Conservation (phyloP, 1,140 invertebrate genomes). For the Physella acuta region DNA sequence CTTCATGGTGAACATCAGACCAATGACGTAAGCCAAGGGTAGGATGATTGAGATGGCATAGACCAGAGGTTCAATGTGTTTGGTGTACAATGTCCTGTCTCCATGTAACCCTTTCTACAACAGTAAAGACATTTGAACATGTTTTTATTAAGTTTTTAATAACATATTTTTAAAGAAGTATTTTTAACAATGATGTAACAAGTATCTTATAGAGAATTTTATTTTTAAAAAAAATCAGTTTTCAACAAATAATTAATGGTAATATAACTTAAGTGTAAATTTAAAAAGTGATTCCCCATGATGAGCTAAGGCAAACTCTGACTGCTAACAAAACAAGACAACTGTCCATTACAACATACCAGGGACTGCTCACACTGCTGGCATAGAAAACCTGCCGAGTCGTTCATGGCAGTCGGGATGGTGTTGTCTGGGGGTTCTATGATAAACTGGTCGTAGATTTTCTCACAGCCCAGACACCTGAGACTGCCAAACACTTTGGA, state of each 20-base stretch:
- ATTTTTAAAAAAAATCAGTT: too few relatives aligned
- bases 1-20: constrained; percentile 52
- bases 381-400: constrained; percentile 39
- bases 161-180: too few relatives aligned
- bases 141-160: not conserved
- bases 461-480: constrained; percentile 45
- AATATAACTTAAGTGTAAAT: too few relatives aligned
- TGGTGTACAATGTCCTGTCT: constrained; percentile 42
- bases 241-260: too few relatives aligned
- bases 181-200: too few relatives aligned
- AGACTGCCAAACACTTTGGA: constrained; percentile 50
- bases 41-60: constrained; percentile 47
- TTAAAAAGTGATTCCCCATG: too few relatives aligned
- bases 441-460: not conserved
- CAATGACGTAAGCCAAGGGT: constrained; percentile 52
- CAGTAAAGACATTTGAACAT: not conserved
- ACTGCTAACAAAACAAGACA: too few relatives aligned
- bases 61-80: constrained; percentile 48
- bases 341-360: constrained; percentile 32
- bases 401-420: constrained; percentile 2
- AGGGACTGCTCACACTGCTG: constrained; percentile 36
- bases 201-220: too few relatives aligned
- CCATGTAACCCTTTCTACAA: constrained; percentile 44
- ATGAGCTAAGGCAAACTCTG: too few relatives aligned
- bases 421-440: not conserved